Evolutionary conservation across 2,113 vertebrate genomes (phyloP).

Genomic region (Dunckerocampus dactyliophorus): DNA sequence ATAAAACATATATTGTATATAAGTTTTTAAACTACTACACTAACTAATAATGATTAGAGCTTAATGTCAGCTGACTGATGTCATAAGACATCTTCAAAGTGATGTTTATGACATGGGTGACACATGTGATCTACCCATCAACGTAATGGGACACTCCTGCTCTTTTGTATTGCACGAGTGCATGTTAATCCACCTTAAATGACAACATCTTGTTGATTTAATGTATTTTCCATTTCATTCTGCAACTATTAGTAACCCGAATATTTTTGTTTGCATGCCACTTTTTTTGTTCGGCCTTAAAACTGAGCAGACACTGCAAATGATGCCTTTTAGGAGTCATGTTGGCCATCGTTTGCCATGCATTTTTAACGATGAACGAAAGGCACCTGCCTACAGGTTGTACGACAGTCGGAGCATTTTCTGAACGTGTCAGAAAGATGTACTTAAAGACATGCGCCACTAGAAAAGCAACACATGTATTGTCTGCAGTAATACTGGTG

Average conservation of each 20-base stretch:
- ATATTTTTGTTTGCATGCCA: slow-evolving; percentile 6
- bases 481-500: too few relatives aligned
- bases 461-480: too few relatives aligned
- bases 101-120: too few relatives aligned
- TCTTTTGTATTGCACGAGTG: slow-evolving; percentile 9
- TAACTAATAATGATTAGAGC: too few relatives aligned
- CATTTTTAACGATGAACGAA: not conserved
- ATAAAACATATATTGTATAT: too few relatives aligned
- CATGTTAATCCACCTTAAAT: slow-evolving; percentile 15
- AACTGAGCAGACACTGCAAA: not conserved
- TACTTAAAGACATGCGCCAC: too few relatives aligned
- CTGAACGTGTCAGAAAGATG: too few relatives aligned
- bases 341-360: not conserved
- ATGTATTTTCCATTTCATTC: not conserved
- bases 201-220: not conserved
- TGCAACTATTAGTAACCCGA: slow-evolving; percentile 4
- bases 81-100: too few relatives aligned
- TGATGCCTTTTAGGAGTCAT: not conserved
- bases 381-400: not conserved
- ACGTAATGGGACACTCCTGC: too few relatives aligned
- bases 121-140: too few relatives aligned
- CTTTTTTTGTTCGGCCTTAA: slow-evolving; percentile 7
- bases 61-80: too few relatives aligned
- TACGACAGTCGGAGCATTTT: not conserved
- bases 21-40: too few relatives aligned